Conservation (phyloP, 2,888 invertebrate genomes). For the Chrysotoxum bicinctum region DNA sequence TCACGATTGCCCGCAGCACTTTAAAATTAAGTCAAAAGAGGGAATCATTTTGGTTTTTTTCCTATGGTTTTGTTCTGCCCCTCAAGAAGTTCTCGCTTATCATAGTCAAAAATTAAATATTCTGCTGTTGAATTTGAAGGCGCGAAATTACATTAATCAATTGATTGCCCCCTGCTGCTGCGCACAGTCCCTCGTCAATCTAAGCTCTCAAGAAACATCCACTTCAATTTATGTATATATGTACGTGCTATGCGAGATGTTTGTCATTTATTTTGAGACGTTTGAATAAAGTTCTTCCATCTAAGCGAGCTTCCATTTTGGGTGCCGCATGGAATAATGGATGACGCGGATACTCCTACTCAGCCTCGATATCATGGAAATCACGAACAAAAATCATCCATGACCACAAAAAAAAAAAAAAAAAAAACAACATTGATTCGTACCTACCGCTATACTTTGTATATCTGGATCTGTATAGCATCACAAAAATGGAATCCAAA, state of each 20-base stretch:
- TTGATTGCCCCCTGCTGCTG: conserved; percentile 42
- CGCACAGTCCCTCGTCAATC: not conserved
- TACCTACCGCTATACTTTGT: not conserved
- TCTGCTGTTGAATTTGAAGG: conserved; percentile 51
- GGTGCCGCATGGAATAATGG: conserved; percentile 67
- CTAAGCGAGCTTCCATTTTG: conserved; percentile 65
- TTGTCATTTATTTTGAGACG: conserved; percentile 19
- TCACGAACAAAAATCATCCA: conserved; percentile 39
- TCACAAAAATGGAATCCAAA: conserved; percentile 51
- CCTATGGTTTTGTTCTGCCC: not conserved
- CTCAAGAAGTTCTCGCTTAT: conserved; percentile 11
- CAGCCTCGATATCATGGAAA: conserved; percentile 39
- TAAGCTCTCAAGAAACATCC: not conserved
- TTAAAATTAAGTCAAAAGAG: conserved; percentile 1
- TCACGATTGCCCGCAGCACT: not conserved
- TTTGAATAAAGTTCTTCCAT: conserved; percentile 53
- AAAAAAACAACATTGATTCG: conserved; percentile 43
- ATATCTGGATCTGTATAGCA: not conserved
- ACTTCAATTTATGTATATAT: not conserved
- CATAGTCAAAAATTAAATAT: conserved; percentile 65
- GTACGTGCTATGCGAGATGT: conserved; percentile 1
- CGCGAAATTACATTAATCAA: conserved; percentile 65
- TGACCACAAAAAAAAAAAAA: conserved; percentile 25
- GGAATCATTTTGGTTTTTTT: not conserved
- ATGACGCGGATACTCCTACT: conserved; percentile 70